These are phyloP conservation scores for Habrosyne pyritoides DNA, from an alignment of 2,888 invertebrate genomes.

Conservation along the genomic window DNA sequence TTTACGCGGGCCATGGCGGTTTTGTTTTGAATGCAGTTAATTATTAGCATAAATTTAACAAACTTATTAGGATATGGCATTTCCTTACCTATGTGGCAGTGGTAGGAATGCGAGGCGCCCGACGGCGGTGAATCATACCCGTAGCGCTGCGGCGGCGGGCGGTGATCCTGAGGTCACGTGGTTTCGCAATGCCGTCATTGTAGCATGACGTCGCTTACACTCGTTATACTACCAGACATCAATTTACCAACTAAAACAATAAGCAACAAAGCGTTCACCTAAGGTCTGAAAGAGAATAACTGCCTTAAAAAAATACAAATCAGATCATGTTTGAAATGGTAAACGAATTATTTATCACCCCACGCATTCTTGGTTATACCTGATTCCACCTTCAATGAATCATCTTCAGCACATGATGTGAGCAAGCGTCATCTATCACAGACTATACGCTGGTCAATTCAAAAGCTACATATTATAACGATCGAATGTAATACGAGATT, in stretches of 20 bases:
- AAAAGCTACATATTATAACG: slow-evolving; percentile 55
- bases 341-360: slow-evolving; percentile 43
- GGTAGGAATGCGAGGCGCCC: slow-evolving; percentile 63
- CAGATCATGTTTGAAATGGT: slow-evolving; percentile 24
- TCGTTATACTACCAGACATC: slow-evolving; percentile 6
- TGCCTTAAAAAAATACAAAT: slow-evolving; percentile 7
- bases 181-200: slow-evolving; percentile 63
- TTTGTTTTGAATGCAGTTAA: slow-evolving; percentile 35
- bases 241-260: slow-evolving; percentile 5
- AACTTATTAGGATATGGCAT: slow-evolving; percentile 70
- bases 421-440: slow-evolving; percentile 52
- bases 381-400: slow-evolving; percentile 54
- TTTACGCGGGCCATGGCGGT: background rate
- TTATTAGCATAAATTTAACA: slow-evolving; percentile 27
- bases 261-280: background rate
- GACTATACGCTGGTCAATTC: slow-evolving; percentile 67
- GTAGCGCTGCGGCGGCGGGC: slow-evolving; percentile 25
- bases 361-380: slow-evolving; percentile 52
- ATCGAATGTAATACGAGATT: slow-evolving; percentile 52
- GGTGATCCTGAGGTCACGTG: slow-evolving; percentile 62
- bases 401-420: slow-evolving; percentile 57
- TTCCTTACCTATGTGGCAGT: slow-evolving; percentile 70
- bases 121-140: slow-evolving; percentile 65
- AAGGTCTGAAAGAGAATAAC: background rate
- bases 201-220: slow-evolving; percentile 41